A percentile compares a stretch with the other conserved stretches of the same genome.
phyloP scores from a whole-genome alignment of 2,888 invertebrate species.

The Tupiocoris notatus region DNA sequence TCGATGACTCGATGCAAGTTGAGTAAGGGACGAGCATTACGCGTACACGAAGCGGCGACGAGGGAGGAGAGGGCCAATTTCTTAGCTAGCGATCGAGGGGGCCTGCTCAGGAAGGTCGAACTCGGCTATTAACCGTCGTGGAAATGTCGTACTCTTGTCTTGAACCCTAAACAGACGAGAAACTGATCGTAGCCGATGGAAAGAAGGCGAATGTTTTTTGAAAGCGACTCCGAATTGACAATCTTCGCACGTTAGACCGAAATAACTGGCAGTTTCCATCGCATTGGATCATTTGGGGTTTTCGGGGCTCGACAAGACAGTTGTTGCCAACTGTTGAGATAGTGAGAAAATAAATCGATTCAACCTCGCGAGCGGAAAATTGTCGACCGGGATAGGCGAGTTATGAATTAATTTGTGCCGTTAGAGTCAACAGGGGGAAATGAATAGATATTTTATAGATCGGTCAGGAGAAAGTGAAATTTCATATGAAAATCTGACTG shows the following conservation, averaged over 20 bases:
- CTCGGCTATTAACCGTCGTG: not conserved
- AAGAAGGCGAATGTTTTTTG: not conserved
- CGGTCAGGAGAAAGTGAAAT: too few species aligned
- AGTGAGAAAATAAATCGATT: too few species aligned
- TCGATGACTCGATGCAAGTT: too few species aligned
- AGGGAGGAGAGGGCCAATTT: not conserved
- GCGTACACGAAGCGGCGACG: too few species aligned
- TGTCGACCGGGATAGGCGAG: too few species aligned
- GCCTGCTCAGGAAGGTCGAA: not conserved
- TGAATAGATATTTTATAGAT: too few species aligned
- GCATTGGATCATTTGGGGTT: not conserved
- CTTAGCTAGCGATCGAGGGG: not conserved
- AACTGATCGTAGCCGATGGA: not conserved
- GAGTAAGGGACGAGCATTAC: too few species aligned
- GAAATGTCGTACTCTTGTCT: not conserved
- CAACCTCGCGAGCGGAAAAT: too few species aligned
- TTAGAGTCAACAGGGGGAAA: too few species aligned
- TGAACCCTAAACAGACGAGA: not conserved
- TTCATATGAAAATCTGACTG: too few species aligned
- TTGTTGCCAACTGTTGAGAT: not conserved
- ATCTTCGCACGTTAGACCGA: not conserved
- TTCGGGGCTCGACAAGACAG: too few species aligned
- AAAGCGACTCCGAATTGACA: not conserved
- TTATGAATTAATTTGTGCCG: too few species aligned
- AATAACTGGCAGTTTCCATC: not conserved